Percentiles rank a stretch among this genome's conserved stretches.
Evolutionary conservation across 1,140 invertebrate species (phyloP).

Genomic region (Heliconius hewitsoni): DNA sequence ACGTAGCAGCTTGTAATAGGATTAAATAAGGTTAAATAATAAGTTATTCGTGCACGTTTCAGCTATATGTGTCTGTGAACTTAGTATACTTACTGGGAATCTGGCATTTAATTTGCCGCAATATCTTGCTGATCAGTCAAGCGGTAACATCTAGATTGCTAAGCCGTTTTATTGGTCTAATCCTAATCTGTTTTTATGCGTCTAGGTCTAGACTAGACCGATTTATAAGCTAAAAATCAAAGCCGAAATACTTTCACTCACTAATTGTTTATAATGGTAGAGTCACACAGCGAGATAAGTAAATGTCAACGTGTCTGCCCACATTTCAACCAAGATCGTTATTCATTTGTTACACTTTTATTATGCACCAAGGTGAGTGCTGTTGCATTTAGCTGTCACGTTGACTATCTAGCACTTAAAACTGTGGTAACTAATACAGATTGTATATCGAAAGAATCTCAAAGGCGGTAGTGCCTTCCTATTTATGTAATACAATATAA

Average conservation of each 20-base stretch:
- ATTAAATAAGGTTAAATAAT: conserved; percentile 49
- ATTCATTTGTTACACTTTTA: conserved; percentile 55
- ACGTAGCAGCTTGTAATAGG: conserved; percentile 42
- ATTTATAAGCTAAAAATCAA: conserved; percentile 55
- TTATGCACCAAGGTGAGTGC: conserved; percentile 54
- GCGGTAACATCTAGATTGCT: conserved; percentile 76
- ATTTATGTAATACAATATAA: conserved; percentile 34
- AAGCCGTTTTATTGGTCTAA: conserved; percentile 75
- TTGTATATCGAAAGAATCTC: conserved; percentile 31
- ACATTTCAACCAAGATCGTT: conserved; percentile 57
- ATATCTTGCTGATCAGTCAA: conserved; percentile 76
- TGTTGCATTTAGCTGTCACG: conserved; percentile 59
- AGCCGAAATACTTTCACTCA: conserved; percentile 68
- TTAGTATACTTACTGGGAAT: conserved; percentile 70
- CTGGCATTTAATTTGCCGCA: conserved; percentile 74
- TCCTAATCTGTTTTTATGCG: conserved; percentile 75
- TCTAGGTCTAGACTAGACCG: conserved; percentile 59
- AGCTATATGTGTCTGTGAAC: conserved; percentile 51
- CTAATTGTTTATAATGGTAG: conserved; percentile 74
- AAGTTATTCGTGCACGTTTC: conserved; percentile 25
- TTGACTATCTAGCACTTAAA: conserved; percentile 53
- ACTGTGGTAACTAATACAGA: conserved; percentile 45
- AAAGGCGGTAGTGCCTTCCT: conserved; percentile 35
- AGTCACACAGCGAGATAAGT: conserved; percentile 60
- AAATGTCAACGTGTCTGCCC: conserved; percentile 75